Evolutionary conservation across 2,888 invertebrate species (phyloP).

Genomic region (Sarcophaga rosellei): DNA sequence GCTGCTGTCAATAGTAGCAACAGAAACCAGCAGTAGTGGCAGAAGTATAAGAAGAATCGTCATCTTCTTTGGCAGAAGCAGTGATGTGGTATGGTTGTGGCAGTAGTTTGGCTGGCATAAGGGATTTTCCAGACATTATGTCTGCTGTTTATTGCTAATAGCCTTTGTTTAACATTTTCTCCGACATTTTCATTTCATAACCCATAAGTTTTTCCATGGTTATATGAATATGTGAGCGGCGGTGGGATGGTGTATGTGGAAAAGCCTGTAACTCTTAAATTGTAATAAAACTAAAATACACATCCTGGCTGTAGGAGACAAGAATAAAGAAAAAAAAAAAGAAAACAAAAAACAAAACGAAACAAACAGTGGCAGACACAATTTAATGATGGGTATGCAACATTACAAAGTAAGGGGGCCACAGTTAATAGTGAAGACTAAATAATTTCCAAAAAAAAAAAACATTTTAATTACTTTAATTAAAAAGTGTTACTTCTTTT

Average conservation of each 20-base stretch:
- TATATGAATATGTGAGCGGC: no score
- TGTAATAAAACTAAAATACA: conserved; percentile 62
- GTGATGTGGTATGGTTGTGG: neutral
- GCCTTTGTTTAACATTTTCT: conserved; percentile 66
- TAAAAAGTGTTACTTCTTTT: conserved; percentile 7
- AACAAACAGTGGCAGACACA: conserved; percentile 17
- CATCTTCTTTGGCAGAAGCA: neutral
- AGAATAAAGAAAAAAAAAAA: conserved; percentile 16
- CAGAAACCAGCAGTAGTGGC: neutral
- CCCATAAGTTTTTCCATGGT: neutral
- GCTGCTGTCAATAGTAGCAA: conserved; percentile 17
- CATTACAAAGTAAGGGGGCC: conserved; percentile 17
- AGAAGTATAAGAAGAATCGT: neutral
- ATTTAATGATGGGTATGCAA: conserved; percentile 39
- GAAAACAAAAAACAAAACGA: conserved; percentile 5
- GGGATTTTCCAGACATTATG: conserved; percentile 68
- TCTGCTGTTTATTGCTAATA: conserved; percentile 68
- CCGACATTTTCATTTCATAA: conserved; percentile 52
- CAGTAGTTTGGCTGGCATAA: conserved; percentile 43
- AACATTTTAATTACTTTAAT: conserved; percentile 34
- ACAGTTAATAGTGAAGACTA: conserved; percentile 18
- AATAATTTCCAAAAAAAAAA: neutral
- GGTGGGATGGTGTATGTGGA: neutral
- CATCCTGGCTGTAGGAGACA: conserved; percentile 31
- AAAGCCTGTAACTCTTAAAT: conserved; percentile 57